phyloP scores from a whole-genome alignment of 2,113 vertebrate genomes.

The Rhinolophus ferrumequinum region DNA sequence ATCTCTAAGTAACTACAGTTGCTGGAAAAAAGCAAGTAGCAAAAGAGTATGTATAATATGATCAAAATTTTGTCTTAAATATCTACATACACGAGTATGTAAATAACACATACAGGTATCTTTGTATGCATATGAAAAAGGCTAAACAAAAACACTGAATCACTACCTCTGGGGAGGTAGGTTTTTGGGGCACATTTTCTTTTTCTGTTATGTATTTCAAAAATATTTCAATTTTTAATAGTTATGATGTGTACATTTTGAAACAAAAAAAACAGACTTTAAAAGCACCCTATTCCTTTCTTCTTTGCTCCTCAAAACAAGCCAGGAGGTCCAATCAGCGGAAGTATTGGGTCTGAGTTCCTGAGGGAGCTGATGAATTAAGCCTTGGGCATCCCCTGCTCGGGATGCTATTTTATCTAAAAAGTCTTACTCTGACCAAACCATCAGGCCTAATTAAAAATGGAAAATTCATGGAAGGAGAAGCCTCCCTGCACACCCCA shows the following conservation, averaged over 20 bases:
- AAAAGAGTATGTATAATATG: not conserved
- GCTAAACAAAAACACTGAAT: constrained; percentile 35
- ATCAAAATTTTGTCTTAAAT: constrained; percentile 9
- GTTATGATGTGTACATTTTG: constrained; percentile 21
- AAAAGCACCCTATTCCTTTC: constrained; percentile 5
- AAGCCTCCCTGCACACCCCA: not conserved
- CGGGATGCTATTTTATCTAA: constrained; percentile 59
- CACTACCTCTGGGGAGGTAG: not conserved
- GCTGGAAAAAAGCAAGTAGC: not conserved
- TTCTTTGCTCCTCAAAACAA: constrained; percentile 15
- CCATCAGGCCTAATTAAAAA: constrained; percentile 73
- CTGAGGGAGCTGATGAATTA: constrained; percentile 19
- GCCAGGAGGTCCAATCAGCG: not conserved
- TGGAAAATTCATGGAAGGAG: constrained; percentile 68
- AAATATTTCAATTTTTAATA: constrained; percentile 59
- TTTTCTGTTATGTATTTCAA: constrained; percentile 33
- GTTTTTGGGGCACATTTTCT: constrained; percentile 38
- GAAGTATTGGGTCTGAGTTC: not conserved
- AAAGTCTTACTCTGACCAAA: constrained; percentile 38
- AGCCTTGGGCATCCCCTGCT: constrained; percentile 8
- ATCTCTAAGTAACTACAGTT: not conserved
- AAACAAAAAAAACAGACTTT: constrained; percentile 30
- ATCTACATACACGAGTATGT: not conserved
- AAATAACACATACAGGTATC: not conserved
- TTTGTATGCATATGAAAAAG: constrained; percentile 29